These are phyloP conservation scores for Butorides virescens DNA, from an alignment of 2,113 vertebrate species.

Conservation along the genomic window DNA sequence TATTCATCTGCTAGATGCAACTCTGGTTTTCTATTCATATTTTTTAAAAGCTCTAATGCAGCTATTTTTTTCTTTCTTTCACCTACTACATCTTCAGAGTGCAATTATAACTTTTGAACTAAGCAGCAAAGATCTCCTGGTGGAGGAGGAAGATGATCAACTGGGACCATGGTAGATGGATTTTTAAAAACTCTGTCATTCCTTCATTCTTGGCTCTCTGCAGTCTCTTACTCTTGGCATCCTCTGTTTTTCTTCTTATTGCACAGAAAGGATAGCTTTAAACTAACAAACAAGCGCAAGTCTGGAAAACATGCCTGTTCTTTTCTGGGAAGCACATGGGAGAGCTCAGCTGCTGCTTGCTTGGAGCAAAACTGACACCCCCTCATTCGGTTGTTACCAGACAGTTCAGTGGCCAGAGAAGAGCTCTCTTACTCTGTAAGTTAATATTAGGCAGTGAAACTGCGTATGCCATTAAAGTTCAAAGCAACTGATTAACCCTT, in stretches of 20 bases:
- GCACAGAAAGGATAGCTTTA: neutral
- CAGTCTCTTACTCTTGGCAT: neutral
- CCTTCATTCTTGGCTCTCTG: neutral
- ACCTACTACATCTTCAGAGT: neutral
- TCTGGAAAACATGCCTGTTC: neutral
- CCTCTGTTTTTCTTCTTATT: neutral
- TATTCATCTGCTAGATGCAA: slow-evolving; percentile 9
- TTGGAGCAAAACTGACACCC: neutral
- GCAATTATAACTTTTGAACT: neutral
- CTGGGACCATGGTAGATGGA: neutral
- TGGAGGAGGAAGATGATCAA: neutral
- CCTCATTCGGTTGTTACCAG: neutral
- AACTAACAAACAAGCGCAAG: neutral
- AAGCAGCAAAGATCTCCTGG: neutral
- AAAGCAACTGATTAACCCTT: slow-evolving; percentile 54
- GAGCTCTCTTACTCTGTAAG: neutral
- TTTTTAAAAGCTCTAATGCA: neutral
- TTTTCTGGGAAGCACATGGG: neutral
- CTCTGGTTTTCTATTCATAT: neutral
- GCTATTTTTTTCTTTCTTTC: neutral
- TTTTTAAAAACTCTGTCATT: neutral
- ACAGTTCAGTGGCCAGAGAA: neutral
- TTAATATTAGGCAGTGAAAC: slow-evolving; percentile 43
- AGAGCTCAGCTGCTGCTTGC: neutral
- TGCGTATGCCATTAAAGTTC: slow-evolving; percentile 27